Evolutionary conservation across 2,113 vertebrate genomes (phyloP), one percentile per base, ranked within the genome.

Genomic region (Pseudorasbora parva): DNA sequence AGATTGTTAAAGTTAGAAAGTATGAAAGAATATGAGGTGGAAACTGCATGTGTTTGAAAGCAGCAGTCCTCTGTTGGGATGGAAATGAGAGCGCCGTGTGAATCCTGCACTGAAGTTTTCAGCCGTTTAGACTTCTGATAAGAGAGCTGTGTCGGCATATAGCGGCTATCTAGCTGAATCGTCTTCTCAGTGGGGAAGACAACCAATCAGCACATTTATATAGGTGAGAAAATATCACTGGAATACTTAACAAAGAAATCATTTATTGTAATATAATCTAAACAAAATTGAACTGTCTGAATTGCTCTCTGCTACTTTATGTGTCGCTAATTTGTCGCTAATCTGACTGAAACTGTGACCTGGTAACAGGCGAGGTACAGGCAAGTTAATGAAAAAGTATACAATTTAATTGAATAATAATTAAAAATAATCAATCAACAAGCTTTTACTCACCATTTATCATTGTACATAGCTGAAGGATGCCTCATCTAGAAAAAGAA

Each of bases 81-180:
- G 68, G 56, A 84, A 78, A 82, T 75, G 56, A n/a, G 51, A n/a
- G 30, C 33, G 12, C 54, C 59, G 45, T 78, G 64, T 49, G 49
- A 84, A 64, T 64, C 71, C 71, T 81, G 41, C 56, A 64, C 66
- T 66, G 78, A 81, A 79, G 69, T 64, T 68, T 69, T 17, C 41
- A 81, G 80, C 33, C 37, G n/a, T 69, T 82, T 77, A 78, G 51
- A 73, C 51, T 64, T 74, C 83, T 78, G 80, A 87, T 83, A 81
- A 83, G 81, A 37, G 56, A 66, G 21, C 33, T 59, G 37, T 49
- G 73, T 71, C 30, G 23, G 19, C 45, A 68, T 25, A 88, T 30
- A 64, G 45, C 15, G 60, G 68, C 41, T 81, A n/a, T 74, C 59
- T 64, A 33, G 78, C 57, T 33, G 43, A 47, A 60, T 77, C 74